These are phyloP conservation scores for Stenurella melanura DNA, from an alignment of 2,888 invertebrate genomes.

Conservation along the genomic window DNA sequence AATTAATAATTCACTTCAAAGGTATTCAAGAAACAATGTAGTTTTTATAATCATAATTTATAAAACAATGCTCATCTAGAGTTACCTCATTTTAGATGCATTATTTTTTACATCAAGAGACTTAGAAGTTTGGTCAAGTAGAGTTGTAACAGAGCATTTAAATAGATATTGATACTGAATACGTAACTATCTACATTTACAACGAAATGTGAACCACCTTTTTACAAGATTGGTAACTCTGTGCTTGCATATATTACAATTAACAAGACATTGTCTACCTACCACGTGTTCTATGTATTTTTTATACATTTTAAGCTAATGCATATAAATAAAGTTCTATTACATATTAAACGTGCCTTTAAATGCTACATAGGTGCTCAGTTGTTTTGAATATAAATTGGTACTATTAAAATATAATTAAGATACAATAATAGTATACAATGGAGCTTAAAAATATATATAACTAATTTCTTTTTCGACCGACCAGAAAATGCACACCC, in stretches of 20 bases:
- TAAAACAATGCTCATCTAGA: neutral
- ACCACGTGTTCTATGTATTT: constrained; percentile 39
- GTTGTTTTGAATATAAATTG: constrained; percentile 35
- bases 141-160: constrained; percentile 32
- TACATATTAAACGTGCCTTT: constrained; percentile 31
- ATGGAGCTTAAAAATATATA: neutral
- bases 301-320: constrained; percentile 24
- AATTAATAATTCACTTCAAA: too few species aligned
- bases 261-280: constrained; percentile 42
- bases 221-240: constrained; percentile 42
- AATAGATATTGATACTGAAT: constrained; percentile 39
- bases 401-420: constrained; percentile 20
- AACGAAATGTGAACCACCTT: constrained; percentile 43
- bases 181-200: constrained; percentile 37
- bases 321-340: constrained; percentile 34
- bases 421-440: neutral
- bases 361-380: neutral
- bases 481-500: too few species aligned
- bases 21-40: neutral
- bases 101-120: neutral
- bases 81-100: constrained; percentile 1
- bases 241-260: constrained; percentile 38
- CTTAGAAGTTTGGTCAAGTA: constrained; percentile 31
- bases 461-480: too few species aligned
- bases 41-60: neutral